These are phyloP conservation scores for Lepidurus packardi DNA, from an alignment of 1,140 invertebrate species.

Conservation along the genomic window DNA sequence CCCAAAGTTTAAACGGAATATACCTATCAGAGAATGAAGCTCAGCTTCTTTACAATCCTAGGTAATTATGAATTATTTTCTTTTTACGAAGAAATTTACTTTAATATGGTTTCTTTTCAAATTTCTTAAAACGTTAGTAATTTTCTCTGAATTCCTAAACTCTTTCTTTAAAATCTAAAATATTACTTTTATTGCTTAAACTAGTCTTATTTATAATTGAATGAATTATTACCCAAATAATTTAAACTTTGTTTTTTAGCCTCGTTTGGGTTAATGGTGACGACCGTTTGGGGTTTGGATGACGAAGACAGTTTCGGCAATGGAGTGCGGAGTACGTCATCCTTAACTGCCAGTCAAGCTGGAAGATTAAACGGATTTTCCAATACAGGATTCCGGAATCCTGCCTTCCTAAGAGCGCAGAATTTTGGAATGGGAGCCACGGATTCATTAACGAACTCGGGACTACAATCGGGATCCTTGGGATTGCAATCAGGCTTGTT, in stretches of 20 bases:
- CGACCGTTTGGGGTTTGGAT: background rate
- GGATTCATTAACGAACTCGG: background rate
- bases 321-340: background rate
- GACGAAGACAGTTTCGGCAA: background rate
- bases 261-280: background rate
- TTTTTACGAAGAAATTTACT: background rate
- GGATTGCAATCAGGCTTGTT: slow-evolving; percentile 1
- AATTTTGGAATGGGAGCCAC: background rate
- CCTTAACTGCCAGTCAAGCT: background rate
- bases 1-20: background rate
- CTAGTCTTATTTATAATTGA: too few relatives aligned
- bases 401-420: background rate
- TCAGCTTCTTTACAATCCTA: background rate
- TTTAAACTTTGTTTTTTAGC: background rate
- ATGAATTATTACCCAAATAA: too few relatives aligned
- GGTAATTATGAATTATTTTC: background rate
- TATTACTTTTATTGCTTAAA: too few relatives aligned
- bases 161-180: too few relatives aligned
- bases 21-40: background rate
- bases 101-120: background rate
- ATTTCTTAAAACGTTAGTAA: too few relatives aligned
- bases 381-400: background rate
- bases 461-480: background rate
- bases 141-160: too few relatives aligned
- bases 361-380: background rate